A percentile compares a stretch with the other conserved stretches of the same genome.
These are phyloP conservation scores for Onychorhynchus coronatus DNA, from an alignment of 2,113 vertebrate species.

Conservation along the genomic window DNA sequence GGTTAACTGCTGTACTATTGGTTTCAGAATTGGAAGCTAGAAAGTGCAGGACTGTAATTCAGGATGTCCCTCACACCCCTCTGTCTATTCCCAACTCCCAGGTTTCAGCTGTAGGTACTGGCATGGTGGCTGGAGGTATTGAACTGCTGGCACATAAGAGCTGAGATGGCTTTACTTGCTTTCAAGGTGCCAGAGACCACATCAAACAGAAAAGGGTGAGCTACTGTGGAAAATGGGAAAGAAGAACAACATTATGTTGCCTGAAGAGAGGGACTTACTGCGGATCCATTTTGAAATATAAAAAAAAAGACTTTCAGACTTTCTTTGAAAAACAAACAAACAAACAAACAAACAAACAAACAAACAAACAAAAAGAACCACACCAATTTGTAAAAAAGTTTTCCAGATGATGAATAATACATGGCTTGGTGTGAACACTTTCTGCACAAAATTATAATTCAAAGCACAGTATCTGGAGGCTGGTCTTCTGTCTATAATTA, in stretches of 20 bases:
- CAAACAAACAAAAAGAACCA: neutral
- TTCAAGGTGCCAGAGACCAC: slow-evolving; percentile 21
- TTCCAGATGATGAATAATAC: neutral
- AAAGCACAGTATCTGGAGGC: neutral
- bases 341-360: neutral
- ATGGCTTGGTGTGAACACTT: neutral
- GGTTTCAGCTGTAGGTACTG: neutral
- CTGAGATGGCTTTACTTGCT: neutral
- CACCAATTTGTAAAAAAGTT: neutral
- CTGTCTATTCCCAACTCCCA: neutral
- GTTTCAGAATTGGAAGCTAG: slow-evolving; percentile 13
- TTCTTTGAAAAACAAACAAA: neutral
- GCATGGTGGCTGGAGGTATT: neutral
- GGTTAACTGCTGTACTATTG: slow-evolving; percentile 8
- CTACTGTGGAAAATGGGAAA: slow-evolving; percentile 26
- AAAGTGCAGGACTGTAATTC: neutral
- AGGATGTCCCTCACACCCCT: neutral
- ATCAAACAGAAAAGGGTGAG: neutral
- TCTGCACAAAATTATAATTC: neutral
- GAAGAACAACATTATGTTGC: slow-evolving; percentile 51
- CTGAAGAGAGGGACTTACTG: slow-evolving; percentile 58
- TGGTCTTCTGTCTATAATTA: neutral
- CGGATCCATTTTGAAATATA: neutral
- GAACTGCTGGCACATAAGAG: neutral
- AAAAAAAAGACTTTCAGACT: slow-evolving; percentile 21